Evolutionary conservation across 1,140 invertebrate genomes (phyloP), one percentile per base, ranked within the genome.

Genomic region (Pseudomyrmex flavicornis): DNA sequence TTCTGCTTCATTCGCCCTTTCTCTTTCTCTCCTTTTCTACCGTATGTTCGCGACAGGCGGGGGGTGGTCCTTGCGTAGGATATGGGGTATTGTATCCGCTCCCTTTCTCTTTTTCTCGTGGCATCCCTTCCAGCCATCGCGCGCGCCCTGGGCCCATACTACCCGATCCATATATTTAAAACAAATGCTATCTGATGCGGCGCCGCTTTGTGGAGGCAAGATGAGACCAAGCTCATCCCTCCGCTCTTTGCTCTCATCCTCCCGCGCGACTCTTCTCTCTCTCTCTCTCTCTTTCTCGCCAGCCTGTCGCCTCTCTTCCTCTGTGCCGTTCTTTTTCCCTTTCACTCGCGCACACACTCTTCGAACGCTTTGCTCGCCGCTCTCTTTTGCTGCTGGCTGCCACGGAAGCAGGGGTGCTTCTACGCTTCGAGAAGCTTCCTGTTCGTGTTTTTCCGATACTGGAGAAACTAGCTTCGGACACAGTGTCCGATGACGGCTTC

Each of bases 141-240:
- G 85, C 62, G 70, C 75, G 85, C 63, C 62, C 80, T 79, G 74
- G 66, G 72, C 88, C 85, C 86, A 85, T 87, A 89, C 88, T 90
- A 88, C 76, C 89, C 90, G 89, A 91, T 91, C 90, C 92, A 93
- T 94, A 93, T 93, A 93, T 94, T 93, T 93, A 93, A 93, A 93
- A 93, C 93, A 94, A 94, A 94, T 93, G 92, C 92, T 93, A 93
- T 94, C 93, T 94, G 93, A 94, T 94, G 92, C 92, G 91, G 91
- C 91, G 90, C 87, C 90, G 91, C 92, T 92, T 93, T 92, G 92
- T 92, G 92, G 89, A 93, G 90, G 91, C 91, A 91, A 93, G 92
- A 93, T 92, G 92, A 93, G 91, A 90, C 90, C 92, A 83, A 90
- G 75, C 85, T 83, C 83, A 90, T 85, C 83, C 87, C 89, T 89